phyloP scores from a whole-genome alignment of 1,140 invertebrate genomes.

The Zophobas atratus region DNA sequence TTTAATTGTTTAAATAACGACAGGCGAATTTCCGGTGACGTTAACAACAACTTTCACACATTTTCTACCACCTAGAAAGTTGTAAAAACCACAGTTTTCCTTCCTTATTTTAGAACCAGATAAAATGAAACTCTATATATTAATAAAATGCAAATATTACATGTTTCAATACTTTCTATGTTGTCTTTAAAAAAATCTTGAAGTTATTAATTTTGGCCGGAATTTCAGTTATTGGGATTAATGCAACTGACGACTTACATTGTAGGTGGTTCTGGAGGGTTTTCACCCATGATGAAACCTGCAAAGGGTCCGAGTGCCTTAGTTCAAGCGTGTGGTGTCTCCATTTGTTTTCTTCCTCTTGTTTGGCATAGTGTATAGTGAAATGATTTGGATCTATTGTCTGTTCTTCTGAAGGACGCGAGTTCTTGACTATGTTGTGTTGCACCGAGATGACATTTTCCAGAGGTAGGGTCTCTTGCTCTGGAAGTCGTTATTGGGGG shows the following conservation, averaged over 20 bases:
- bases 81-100: too few species aligned
- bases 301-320: slow-evolving; percentile 74
- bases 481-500: slow-evolving; percentile 64
- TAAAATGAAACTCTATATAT: too few species aligned
- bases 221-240: background rate
- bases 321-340: slow-evolving; percentile 73
- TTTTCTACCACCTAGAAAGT: too few species aligned
- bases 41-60: too few species aligned
- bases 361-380: slow-evolving; percentile 76
- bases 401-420: slow-evolving; percentile 58
- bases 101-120: too few species aligned
- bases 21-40: too few species aligned
- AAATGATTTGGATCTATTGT: slow-evolving; percentile 71
- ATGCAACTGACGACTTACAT: slow-evolving; percentile 65
- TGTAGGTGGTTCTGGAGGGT: slow-evolving; percentile 72
- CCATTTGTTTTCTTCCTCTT: slow-evolving; percentile 74
- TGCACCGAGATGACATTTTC: slow-evolving; percentile 72
- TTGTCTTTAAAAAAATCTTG: too few species aligned
- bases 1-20: too few species aligned
- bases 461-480: slow-evolving; percentile 70
- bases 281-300: slow-evolving; percentile 77
- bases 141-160: too few species aligned
- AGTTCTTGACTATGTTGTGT: slow-evolving; percentile 66
- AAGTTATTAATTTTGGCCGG: too few species aligned
- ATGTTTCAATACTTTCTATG: too few species aligned